A percentile compares a stretch with the other conserved stretches of the same genome.
Evolutionary conservation across 1,140 invertebrate species (phyloP).

Genomic region (Drosophila sproati): DNA sequence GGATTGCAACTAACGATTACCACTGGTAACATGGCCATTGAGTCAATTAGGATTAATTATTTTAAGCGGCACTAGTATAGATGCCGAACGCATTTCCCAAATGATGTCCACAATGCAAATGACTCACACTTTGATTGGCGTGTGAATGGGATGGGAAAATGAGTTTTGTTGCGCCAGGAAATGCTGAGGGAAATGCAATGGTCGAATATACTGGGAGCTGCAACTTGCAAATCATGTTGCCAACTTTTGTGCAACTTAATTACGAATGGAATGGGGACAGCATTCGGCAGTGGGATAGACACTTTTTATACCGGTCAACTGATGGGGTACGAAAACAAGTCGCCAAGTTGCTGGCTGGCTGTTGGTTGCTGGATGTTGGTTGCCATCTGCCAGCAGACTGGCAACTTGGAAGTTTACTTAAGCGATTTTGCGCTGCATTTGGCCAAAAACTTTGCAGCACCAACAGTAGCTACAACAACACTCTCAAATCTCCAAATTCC

Average conservation of each 20-base stretch:
- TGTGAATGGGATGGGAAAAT: background rate
- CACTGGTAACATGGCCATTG: constrained; percentile 51
- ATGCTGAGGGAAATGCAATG: background rate
- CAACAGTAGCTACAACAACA: constrained; percentile 10
- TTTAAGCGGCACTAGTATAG: constrained; percentile 67
- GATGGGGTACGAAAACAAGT: background rate
- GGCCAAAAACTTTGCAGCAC: constrained; percentile 39
- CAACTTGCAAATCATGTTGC: constrained; percentile 66
- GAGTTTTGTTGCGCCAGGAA: no score
- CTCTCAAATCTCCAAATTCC: constrained; percentile 52
- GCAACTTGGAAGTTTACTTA: constrained; percentile 50
- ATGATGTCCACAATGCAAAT: constrained; percentile 25
- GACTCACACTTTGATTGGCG: constrained; percentile 27
- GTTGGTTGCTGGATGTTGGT: background rate
- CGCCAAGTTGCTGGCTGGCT: background rate
- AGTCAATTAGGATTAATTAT: constrained; percentile 78
- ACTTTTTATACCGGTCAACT: constrained; percentile 20
- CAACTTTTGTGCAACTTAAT: constrained; percentile 72
- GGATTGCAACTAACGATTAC: background rate
- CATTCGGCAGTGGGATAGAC: background rate
- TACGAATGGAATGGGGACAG: constrained; percentile 35
- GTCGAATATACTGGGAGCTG: constrained; percentile 29
- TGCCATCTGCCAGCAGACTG: constrained; percentile 28
- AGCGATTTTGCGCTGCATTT: constrained; percentile 55
- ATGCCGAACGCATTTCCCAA: background rate